Evolutionary conservation across 2,797 vertebrate species (phyloP).

Genomic region (Centroberyx gerrardi): DNA sequence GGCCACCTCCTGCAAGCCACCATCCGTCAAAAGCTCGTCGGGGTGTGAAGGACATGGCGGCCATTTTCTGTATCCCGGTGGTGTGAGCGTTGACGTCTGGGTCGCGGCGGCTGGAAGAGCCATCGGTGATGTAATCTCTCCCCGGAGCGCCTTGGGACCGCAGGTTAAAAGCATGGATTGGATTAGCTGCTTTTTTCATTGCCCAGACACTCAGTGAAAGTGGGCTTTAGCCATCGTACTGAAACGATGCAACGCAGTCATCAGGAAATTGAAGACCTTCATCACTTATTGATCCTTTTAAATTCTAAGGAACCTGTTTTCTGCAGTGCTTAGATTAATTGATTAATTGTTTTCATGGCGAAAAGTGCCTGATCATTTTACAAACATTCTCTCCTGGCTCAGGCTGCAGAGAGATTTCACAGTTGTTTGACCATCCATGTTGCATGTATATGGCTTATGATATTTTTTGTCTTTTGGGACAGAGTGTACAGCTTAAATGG

Average conservation of each 20-base stretch:
- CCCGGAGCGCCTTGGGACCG: not conserved
- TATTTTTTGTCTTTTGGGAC: no score
- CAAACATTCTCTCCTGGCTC: not conserved
- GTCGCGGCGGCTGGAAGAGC: not conserved
- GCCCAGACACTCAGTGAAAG: constrained; percentile 2
- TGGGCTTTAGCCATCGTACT: constrained; percentile 6
- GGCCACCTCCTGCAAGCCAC: no score
- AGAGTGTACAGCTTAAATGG: no score
- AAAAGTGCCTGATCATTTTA: constrained; percentile 1
- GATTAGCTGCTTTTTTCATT: constrained; percentile 26
- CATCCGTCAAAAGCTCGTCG: not conserved
- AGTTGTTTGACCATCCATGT: no score
- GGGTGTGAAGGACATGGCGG: not conserved
- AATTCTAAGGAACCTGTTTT: not conserved
- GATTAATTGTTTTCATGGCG: not conserved
- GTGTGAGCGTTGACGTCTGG: constrained; percentile 17
- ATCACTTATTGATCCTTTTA: constrained; percentile 17
- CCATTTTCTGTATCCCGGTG: constrained; percentile 2
- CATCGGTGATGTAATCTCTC: constrained; percentile 18
- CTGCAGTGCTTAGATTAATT: not conserved
- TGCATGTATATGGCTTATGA: no score
- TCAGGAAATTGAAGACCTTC: not conserved
- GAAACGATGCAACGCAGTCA: not conserved
- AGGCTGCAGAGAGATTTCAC: not conserved
- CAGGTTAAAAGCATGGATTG: constrained; percentile 39